Evolutionary conservation across 2,113 vertebrate species (phyloP).

Genomic region (Herpailurus yagouaroundi): DNA sequence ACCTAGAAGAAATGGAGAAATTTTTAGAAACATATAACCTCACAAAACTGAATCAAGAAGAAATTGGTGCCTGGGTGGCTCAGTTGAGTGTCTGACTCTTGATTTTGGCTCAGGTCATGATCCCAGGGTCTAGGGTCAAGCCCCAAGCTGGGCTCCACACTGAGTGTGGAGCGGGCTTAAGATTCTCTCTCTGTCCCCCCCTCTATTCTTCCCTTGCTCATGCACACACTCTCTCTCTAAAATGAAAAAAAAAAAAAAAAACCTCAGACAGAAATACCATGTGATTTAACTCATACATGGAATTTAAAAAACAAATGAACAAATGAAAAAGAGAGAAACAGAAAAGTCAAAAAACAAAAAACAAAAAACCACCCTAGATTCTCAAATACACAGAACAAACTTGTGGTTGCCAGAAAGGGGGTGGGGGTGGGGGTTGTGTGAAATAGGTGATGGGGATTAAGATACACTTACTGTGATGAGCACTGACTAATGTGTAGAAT

Average conservation of each 20-base stretch:
- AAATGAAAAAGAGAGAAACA: not conserved
- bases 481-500: not conserved
- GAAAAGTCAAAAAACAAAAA: not conserved
- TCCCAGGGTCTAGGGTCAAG: too few species aligned
- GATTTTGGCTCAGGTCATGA: too few species aligned
- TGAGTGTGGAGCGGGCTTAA: too few species aligned
- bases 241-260: too few species aligned
- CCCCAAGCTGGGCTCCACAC: too few species aligned
- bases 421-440: not conserved
- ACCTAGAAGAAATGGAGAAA: not conserved
- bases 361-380: not conserved
- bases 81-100: too few species aligned
- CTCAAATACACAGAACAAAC: not conserved
- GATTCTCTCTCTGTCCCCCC: too few species aligned
- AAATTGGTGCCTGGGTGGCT: not conserved
- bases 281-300: not conserved
- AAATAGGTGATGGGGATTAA: not conserved
- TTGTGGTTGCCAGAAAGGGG: not conserved
- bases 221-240: too few species aligned
- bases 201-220: too few species aligned
- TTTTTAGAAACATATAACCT: not conserved
- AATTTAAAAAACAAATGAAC: not conserved
- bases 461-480: not conserved
- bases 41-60: not conserved
- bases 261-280: not conserved